Evolutionary conservation across 64 coral and sea anemone species (phyloP).

Genomic region (Trachythela sp.): DNA sequence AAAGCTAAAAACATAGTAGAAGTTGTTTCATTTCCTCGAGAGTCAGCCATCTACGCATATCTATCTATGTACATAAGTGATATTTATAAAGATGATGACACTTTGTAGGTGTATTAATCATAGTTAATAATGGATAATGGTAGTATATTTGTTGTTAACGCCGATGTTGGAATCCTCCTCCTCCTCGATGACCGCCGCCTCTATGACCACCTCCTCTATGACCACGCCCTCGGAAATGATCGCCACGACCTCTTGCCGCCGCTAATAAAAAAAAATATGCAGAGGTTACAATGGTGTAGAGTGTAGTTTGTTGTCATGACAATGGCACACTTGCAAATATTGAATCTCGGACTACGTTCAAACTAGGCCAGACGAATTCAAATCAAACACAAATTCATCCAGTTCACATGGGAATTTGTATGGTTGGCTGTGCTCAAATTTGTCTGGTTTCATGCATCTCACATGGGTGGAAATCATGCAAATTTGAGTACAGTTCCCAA

Average conservation of each 20-base stretch:
- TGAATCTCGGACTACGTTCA: no score
- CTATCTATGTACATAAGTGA: background rate
- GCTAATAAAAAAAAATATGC: background rate
- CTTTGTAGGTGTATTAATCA: background rate
- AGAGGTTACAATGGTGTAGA: background rate
- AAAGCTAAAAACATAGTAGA: no score
- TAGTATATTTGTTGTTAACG: background rate
- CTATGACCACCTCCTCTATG: background rate
- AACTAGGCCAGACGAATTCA: no score
- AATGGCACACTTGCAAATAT: no score
- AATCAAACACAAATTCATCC: no score
- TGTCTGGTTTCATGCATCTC: no score
- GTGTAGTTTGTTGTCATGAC: no score
- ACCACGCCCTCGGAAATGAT: conserved; percentile 6
- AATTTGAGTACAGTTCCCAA: no score
- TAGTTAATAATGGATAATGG: background rate
- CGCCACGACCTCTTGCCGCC: background rate
- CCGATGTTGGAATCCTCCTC: background rate
- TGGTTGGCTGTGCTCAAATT: no score
- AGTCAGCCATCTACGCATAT: background rate
- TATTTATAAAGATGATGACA: background rate
- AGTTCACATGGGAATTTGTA: no score
- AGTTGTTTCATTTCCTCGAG: no score
- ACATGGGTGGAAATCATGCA: no score
- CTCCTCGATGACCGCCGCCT: background rate